Base-by-base conservation (phyloP, 2,113 vertebrate genomes). In the Pomatorhinus ruficollis region DNA sequence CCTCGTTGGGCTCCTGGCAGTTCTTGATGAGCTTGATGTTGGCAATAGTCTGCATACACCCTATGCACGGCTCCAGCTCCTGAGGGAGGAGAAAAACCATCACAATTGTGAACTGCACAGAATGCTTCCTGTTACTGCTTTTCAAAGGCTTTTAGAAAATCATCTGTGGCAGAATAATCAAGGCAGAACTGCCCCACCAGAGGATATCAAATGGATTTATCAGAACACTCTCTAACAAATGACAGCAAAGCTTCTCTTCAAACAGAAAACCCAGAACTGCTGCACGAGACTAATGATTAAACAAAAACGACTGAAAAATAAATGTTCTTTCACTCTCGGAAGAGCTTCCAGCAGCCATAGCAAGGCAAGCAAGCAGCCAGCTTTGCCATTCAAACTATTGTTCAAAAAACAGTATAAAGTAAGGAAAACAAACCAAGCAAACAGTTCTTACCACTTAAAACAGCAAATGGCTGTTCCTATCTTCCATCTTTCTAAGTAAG, bases 61-160 rank as follows among this genome's bases (percentile, higher is more conserved):
- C 99, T 10, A 99, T 99, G 83, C 99, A 99, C 0, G 98, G 97
- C 94, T 99, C 99, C 44, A 99, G 71, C 70, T 99, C 99, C 99
- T 99, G 65, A 24, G 44, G 52, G 65, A 39, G 49, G 31, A 85
- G 28, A 84, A 57, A 79, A 86, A 40, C 0, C 1, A 1, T 42
- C 33, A 92, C 10, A 28, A 37, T 4, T 21, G 27, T 33, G 30
- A 83, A 27, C 21, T 19, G 30, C 49, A 53, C 31, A 30, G 21
- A 87, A 85, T 1, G 12, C 23, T 22, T 76, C 33, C 31, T 60
- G 9, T 31, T 22, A 35, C 0, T 49, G 50, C 37, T 69, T 31
- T 76, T 52, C 54, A 89, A 59, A 84, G 60, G 42, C 15, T 47
- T 81, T 59, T 39, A 50, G 40, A 77, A 94, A 80, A 74, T 25